Base-by-base conservation (phyloP, 2,888 invertebrate species). In the Tiliacea citrago region DNA sequence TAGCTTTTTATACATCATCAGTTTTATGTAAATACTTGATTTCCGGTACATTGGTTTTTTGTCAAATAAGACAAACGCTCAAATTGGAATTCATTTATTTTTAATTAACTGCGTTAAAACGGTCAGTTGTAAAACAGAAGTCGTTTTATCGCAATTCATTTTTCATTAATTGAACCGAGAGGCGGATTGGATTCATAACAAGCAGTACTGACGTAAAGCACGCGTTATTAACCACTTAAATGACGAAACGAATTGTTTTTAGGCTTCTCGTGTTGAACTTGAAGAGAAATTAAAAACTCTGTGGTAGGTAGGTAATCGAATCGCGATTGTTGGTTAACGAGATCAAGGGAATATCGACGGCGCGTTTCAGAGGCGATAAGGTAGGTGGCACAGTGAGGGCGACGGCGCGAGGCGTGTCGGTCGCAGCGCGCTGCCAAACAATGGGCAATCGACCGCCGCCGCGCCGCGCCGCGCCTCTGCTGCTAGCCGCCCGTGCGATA, bases 391-490 rank as follows among this genome's bases (percentile, higher is more conserved):
- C 91, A 93, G 91, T 90, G 84, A 87, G 86, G 86, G 92, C 93
- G 92, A 91, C 88, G 91, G 96, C 90, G 95, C 96, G 95, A 94
- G 94, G 95, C 96, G 93, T 96, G 91, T 90, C 96, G 92, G 96
- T 94, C 92, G 91, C 95, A 95, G 89, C 90, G 92, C 93, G 93
- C 89, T 88, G 90, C 67, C 85, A 92, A 94, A 96, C 96, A 96
- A 96, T 96, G 92, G 94, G 88, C 94, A 95, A 95, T 95, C 93
- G 94, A 83, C 93, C 92, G 89, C 93, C 91, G 88, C 82, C 88
- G 88, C 89, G 87, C 88, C 88, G 85, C 75, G 86, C 87, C 88
- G 88, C 88, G 86, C 88, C 88, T 82, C 77, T 81, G 79, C 87
- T 88, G 88, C 83, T 77, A 84, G 76, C 77, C 82, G 82, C 71